phyloP scores from a whole-genome alignment of 2,113 vertebrate species.

The Jacana jacana region DNA sequence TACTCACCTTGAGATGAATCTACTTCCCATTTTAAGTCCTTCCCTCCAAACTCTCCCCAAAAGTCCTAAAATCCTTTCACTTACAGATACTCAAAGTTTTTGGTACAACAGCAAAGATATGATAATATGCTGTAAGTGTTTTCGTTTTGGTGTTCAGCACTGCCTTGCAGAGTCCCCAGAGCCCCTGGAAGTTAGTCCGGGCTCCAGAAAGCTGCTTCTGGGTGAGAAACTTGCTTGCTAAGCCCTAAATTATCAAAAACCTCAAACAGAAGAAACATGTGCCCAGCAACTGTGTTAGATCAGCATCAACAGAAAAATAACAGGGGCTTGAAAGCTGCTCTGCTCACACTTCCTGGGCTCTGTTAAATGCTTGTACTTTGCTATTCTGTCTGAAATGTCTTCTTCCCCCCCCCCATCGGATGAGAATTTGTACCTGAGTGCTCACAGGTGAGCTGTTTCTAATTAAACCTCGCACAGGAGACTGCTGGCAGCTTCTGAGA shows the following conservation, averaged over 20 bases:
- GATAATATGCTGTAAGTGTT: background rate
- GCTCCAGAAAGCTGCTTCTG: background rate
- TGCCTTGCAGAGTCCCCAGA: background rate
- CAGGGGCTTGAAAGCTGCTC: background rate
- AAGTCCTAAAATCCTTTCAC: background rate
- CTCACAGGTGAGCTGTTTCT: background rate
- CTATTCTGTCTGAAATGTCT: background rate
- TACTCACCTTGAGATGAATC: background rate
- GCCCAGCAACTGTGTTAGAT: background rate
- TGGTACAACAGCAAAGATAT: background rate
- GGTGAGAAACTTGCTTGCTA: background rate
- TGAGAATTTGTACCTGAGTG: background rate
- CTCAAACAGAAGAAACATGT: background rate
- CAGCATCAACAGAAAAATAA: background rate
- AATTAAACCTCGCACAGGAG: background rate
- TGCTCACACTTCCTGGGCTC: background rate
- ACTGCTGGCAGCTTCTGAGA: background rate
- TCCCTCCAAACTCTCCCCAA: background rate
- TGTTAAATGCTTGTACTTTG: background rate
- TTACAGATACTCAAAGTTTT: background rate
- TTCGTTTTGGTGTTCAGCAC: background rate
- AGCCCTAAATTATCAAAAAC: background rate
- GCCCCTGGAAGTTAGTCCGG: background rate
- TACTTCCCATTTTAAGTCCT: background rate
- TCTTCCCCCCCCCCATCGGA: too few relatives aligned